phyloP scores from a whole-genome alignment of 2,797 vertebrate species.

The Lateolabrax maculatus region DNA sequence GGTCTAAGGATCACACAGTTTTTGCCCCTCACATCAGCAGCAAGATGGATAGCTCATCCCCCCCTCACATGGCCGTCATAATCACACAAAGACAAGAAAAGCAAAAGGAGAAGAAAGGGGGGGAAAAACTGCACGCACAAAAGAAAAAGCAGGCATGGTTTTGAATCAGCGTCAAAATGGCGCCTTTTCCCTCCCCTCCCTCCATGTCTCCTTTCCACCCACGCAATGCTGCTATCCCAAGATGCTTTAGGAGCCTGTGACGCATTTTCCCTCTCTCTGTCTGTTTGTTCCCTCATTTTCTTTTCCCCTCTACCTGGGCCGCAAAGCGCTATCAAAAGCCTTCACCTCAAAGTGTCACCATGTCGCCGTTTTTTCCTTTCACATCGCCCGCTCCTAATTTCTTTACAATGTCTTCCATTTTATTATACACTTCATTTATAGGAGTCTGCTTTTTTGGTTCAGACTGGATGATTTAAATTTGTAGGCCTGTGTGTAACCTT shows the following conservation, averaged over 20 bases:
- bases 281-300: slow-evolving; percentile 54
- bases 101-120: slow-evolving; percentile 30
- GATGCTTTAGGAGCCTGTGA: slow-evolving; percentile 75
- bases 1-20: slow-evolving; percentile 61
- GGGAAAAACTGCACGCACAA: slow-evolving; percentile 29
- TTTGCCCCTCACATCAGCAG: slow-evolving; percentile 63
- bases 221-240: slow-evolving; percentile 70
- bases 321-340: slow-evolving; percentile 10
- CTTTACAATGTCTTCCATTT: slow-evolving; percentile 10
- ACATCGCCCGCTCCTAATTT: neutral
- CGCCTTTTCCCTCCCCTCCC: slow-evolving; percentile 69
- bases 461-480: slow-evolving; percentile 16
- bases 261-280: slow-evolving; percentile 59
- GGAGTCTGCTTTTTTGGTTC: neutral
- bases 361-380: neutral
- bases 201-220: slow-evolving; percentile 48
- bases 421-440: neutral
- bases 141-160: slow-evolving; percentile 51
- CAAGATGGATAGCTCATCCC: slow-evolving; percentile 77
- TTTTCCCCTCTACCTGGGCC: slow-evolving; percentile 53
- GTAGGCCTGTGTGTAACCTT: slow-evolving; percentile 35
- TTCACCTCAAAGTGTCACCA: slow-evolving; percentile 1
- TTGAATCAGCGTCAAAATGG: slow-evolving; percentile 79
- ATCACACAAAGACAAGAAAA: slow-evolving; percentile 53
- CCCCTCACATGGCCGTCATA: slow-evolving; percentile 62